A percentile compares a stretch with the other conserved stretches of the same genome.
These are phyloP conservation scores for Electrophaes corylata DNA, from an alignment of 2,888 invertebrate genomes.

Conservation along the genomic window DNA sequence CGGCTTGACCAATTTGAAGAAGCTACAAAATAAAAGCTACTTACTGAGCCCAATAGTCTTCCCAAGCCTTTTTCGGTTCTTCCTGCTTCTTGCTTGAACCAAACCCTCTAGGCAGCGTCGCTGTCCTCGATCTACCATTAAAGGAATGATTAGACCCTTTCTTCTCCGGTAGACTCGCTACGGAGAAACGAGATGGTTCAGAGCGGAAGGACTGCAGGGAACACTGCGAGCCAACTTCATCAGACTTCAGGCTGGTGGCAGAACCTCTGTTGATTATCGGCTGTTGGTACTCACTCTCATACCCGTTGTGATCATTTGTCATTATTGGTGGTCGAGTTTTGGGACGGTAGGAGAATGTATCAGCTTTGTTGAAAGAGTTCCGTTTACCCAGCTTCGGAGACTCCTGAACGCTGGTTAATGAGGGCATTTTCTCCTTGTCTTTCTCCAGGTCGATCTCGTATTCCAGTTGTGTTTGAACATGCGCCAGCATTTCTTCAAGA, in stretches of 20 bases:
- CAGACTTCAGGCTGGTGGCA: conserved; percentile 64
- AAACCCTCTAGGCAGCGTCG: conserved; percentile 73
- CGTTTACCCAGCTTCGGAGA: conserved; percentile 69
- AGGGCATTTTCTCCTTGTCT: conserved; percentile 65
- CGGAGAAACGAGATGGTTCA: conserved; percentile 65
- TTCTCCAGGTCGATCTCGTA: conserved; percentile 75
- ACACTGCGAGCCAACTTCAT: conserved; percentile 64
- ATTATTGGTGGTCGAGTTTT: conserved; percentile 56
- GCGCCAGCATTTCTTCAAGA: conserved; percentile 78
- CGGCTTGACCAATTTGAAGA: too few species aligned
- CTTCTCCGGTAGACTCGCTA: conserved; percentile 68
- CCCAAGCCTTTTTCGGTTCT: conserved; percentile 64
- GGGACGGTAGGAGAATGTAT: conserved; percentile 59
- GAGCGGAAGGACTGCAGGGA: conserved; percentile 74
- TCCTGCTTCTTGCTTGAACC: conserved; percentile 64
- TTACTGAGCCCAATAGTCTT: conserved; percentile 80
- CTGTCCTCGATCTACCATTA: conserved; percentile 66
- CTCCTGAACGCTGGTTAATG: conserved; percentile 66
- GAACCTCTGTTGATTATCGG: conserved; percentile 62
- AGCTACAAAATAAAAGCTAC: not conserved
- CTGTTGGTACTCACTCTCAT: conserved; percentile 57
- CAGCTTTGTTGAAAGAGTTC: conserved; percentile 57
- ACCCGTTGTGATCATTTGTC: conserved; percentile 45
- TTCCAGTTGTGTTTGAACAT: conserved; percentile 76
- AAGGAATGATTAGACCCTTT: conserved; percentile 56